These are phyloP conservation scores for Zoroaster sp. DNA, from an alignment of 53 echinoderm and acorn worm genomes.

Conservation along the genomic window DNA sequence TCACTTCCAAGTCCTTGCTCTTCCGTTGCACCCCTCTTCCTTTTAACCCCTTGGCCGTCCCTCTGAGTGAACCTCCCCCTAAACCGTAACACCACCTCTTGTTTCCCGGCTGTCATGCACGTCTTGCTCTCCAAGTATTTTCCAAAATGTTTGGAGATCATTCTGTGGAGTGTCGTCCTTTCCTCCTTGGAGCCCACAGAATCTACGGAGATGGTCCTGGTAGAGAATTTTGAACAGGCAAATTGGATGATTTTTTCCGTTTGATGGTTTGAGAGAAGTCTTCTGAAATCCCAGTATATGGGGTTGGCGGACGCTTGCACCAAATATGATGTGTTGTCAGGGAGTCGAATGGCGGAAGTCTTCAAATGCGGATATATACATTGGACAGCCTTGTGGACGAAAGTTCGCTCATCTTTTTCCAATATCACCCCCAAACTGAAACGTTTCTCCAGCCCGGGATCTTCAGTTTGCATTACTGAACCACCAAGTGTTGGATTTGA, in stretches of 20 bases:
- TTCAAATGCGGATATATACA: constrained; percentile 65
- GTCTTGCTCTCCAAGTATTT: constrained; percentile 80
- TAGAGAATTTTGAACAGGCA: constrained; percentile 48
- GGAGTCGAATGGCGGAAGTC: background rate
- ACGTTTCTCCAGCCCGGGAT: background rate
- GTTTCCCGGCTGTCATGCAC: background rate
- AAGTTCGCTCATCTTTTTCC: constrained; percentile 51
- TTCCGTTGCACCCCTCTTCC: constrained; percentile 5
- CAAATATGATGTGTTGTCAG: background rate
- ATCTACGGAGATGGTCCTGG: constrained; percentile 35
- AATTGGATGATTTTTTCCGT: constrained; percentile 49
- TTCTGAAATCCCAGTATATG: constrained; percentile 33
- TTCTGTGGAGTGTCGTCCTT: constrained; percentile 70
- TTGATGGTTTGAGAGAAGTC: constrained; percentile 11
- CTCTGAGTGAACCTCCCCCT: constrained; percentile 39
- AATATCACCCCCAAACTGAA: constrained; percentile 44
- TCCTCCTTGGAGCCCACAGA: constrained; percentile 36
- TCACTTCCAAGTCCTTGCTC: background rate
- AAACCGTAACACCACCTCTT: constrained; percentile 60
- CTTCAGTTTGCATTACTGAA: background rate
- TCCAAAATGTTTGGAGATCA: constrained; percentile 78
- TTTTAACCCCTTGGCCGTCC: constrained; percentile 56
- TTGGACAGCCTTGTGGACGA: constrained; percentile 57
- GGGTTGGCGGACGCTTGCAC: constrained; percentile 52
- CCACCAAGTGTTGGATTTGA: background rate